Evolutionary conservation across 2,888 invertebrate genomes (phyloP).

Genomic region (Tenthredo mesomela): DNA sequence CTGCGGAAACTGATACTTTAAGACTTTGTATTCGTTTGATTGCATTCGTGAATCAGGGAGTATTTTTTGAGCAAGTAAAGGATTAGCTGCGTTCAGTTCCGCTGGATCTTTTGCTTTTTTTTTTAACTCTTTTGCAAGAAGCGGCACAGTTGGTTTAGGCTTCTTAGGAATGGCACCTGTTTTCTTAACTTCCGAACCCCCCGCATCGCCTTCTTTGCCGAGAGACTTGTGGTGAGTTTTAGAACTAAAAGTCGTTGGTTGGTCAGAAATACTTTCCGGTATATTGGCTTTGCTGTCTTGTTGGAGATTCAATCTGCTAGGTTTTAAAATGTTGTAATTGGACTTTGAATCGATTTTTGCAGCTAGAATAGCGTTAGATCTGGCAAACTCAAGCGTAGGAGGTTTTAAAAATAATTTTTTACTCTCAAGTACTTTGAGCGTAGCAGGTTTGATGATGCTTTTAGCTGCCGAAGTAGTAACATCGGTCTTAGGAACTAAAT

Average conservation of each 20-base stretch:
- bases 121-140: neutral
- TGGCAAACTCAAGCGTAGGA: neutral
- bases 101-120: neutral
- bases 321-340: neutral
- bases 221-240: neutral
- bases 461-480: neutral
- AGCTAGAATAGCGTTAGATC: neutral
- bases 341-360: neutral
- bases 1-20: neutral
- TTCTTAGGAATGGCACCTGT: neutral
- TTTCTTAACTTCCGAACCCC: neutral
- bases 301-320: neutral
- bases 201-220: neutral
- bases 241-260: neutral
- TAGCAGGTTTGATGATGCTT: slow-evolving; percentile 26
- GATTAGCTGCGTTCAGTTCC: neutral
- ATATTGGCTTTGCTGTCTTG: neutral
- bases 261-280: neutral
- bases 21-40: neutral
- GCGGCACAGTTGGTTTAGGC: neutral
- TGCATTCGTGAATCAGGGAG: neutral
- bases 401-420: neutral
- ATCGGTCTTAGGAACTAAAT: neutral
- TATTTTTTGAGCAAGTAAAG: neutral
- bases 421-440: neutral